Evolutionary conservation across 2,797 vertebrate species (phyloP).

Genomic region (Takifugu rubripes): DNA sequence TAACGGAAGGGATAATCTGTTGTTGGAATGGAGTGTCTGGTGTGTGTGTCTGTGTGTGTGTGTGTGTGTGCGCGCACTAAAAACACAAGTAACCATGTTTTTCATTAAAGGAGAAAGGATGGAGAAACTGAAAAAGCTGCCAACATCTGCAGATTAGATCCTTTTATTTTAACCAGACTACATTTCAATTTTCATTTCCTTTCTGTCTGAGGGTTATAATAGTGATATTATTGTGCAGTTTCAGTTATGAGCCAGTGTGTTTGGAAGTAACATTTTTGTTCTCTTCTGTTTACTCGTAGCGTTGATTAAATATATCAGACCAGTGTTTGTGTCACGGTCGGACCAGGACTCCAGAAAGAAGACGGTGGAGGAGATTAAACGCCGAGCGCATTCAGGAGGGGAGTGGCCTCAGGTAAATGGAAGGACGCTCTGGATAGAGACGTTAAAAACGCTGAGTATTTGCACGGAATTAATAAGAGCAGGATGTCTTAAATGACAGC

Average conservation of each 20-base stretch:
- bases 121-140: not conserved
- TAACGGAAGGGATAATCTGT: too few relatives aligned
- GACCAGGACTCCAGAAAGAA: constrained; percentile 95
- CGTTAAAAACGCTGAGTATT: not conserved
- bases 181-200: not conserved
- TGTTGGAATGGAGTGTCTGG: not conserved
- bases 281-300: constrained; percentile 70
- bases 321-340: constrained; percentile 93
- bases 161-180: not conserved
- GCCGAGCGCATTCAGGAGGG: constrained; percentile 86
- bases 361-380: constrained; percentile 94
- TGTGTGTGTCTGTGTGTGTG: not conserved
- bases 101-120: not conserved
- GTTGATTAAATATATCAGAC: constrained; percentile 92
- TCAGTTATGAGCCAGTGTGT: too few relatives aligned
- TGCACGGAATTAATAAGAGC: too few relatives aligned
- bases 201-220: not conserved
- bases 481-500: not conserved
- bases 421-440: not conserved
- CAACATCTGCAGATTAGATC: not conserved
- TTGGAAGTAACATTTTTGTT: not conserved
- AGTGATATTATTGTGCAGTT: too few relatives aligned
- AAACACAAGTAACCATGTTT: too few relatives aligned
- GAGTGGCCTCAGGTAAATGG: constrained; percentile 91
- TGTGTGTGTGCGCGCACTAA: not conserved